These are phyloP conservation scores for Tenebrosternarchus preto DNA, from an alignment of 2,113 vertebrate genomes.

Conservation along the genomic window DNA sequence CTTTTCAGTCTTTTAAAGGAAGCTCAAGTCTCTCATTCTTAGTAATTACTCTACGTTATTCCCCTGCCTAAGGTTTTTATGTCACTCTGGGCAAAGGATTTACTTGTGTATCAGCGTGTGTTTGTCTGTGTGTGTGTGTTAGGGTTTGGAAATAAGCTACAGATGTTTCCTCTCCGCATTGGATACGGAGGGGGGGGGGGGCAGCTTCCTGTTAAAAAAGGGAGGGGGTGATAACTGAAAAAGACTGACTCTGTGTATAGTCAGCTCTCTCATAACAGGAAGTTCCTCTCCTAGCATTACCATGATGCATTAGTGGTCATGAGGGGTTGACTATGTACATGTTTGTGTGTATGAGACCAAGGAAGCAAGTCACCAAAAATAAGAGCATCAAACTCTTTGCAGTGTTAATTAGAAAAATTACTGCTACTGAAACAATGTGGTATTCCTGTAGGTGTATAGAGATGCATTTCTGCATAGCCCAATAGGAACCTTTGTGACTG, in stretches of 20 bases:
- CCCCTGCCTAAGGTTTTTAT: slow-evolving; percentile 6
- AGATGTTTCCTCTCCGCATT: slow-evolving; percentile 74
- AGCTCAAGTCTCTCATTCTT: slow-evolving; percentile 1
- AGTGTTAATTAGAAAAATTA: not conserved
- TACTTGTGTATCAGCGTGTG: slow-evolving; percentile 43
- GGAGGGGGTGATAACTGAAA: slow-evolving; percentile 58
- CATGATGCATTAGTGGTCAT: slow-evolving; percentile 50
- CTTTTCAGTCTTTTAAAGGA: not conserved
- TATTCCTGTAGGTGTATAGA: not conserved
- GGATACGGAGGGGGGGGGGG: slow-evolving; percentile 61
- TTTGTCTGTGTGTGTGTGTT: slow-evolving; percentile 49
- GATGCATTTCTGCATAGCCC: not conserved
- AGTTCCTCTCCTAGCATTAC: slow-evolving; percentile 57
- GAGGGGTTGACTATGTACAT: slow-evolving; percentile 31
- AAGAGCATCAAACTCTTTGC: slow-evolving; percentile 7
- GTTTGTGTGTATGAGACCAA: slow-evolving; percentile 23
- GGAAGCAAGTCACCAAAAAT: not conserved
- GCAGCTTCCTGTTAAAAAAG: slow-evolving; percentile 69
- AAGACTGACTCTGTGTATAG: slow-evolving; percentile 51
- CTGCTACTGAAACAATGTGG: not conserved
- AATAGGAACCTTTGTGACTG: not conserved
- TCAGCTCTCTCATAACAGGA: slow-evolving; percentile 61
- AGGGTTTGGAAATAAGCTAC: slow-evolving; percentile 75
- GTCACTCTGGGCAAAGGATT: slow-evolving; percentile 35
- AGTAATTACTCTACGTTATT: slow-evolving; percentile 8